Evolutionary conservation across 2,888 invertebrate species (phyloP), one percentile per base, ranked within the genome.

Genomic region (Nowickia ferox): DNA sequence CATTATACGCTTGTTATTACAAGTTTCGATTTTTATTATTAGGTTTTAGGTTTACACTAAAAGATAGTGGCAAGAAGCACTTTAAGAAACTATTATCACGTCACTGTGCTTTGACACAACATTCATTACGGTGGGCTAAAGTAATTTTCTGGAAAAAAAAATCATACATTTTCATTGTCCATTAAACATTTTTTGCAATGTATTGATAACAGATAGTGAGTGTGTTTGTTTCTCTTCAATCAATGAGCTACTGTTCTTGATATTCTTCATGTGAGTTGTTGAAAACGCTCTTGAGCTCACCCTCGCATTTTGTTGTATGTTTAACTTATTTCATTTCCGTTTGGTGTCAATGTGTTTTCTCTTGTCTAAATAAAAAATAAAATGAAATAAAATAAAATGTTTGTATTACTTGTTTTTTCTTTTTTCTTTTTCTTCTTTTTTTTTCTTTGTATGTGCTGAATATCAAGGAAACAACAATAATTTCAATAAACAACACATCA

Each of bases 321-420:
- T 51, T 65, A 75, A 30, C 38, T 51, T n/a, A 40, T 78, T 71
- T 53, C 15, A 69, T 68, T 74, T 79, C 79, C 75, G 53, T 63
- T 79, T 74, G 65, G 65, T 84, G 79, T 75, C 84, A 84, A 84
- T 79, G 74, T 79, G 48, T 68, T n/a, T 66, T 15, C 57, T 40
- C 57, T 40, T 38, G 40, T 78, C 72, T 72, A 59, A 72, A 30
- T 71, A 57, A 59, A 66, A 78, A 66, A 80, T 53, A 51, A 65
- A 77, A 30, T 61, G 46, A 6, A 30, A 30, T 30, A 6, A 30
- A 30, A 30, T 30, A 51, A 65, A 77, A 30, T 61, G 46, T 63
- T 68, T 61, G 51, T 22, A 63, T 72, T 51, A 38, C 38, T 42
- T 71, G 51, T 66, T 40, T 38, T 63, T 19, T 30, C 4, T 30